These are phyloP conservation scores for human (Homo sapiens) DNA, from an alignment of 2,113 vertebrate genomes.

Conservation along the genomic window GRCh38 chr11:126409501-126410000, in stretches of 20 bases:
- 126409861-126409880: not conserved
- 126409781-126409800: not conserved
- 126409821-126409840: not conserved
- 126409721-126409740: not conserved
- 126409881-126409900: not conserved
- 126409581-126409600: not conserved
- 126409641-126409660: not conserved
- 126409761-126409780: not conserved
- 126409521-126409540: not conserved
- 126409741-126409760: not conserved
- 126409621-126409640: not conserved
- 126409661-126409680: not conserved
- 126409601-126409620: not conserved
- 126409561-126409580: not conserved
- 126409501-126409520: not conserved
- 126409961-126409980: no score
- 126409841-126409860: rapidly evolving
- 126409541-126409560: not conserved
- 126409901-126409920: not conserved
- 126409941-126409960: no score
- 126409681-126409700: not conserved
- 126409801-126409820: not conserved
- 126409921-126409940: no score
- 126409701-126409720: not conserved
- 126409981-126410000: no score